Evolutionary conservation across 1,140 invertebrate species (phyloP), one percentile per base, ranked within the genome.

Genomic region (Neodiprion fabricii): DNA sequence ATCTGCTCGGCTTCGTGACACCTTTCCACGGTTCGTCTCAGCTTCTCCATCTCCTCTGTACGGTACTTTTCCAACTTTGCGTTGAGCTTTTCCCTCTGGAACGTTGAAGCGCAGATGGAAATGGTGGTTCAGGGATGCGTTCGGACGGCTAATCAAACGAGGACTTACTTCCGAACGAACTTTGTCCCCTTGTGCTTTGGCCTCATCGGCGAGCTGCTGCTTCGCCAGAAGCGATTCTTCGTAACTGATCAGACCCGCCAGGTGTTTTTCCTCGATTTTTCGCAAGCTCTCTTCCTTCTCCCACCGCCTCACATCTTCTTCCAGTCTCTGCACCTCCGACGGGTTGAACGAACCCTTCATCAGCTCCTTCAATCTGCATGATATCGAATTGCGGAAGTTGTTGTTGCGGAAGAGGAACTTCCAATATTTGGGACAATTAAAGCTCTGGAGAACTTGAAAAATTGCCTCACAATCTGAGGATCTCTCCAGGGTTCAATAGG

Each of bases 141-240:
- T 40, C 5, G 2, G 28, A 40, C 5, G 28, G 5, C 28, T 5
- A 12, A 23, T 69, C n/a, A 12, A 4, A 69, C 4, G 47, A 4
- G 23, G n/a, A 40, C 48, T 50, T 49, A 48, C 49, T 21, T 71
- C 70, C 11, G 7, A 9, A 9, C 70, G 40, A 40, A 71, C 40
- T 7, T 14, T 17, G 48, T 47, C 23, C n/a, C 21, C 70, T 49
- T 71, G 40, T 71, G 10, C 48, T 21, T 71, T 71, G 10, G 48
- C 48, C 48, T 71, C 49, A 4, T 50, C 48, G 7, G 47, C 12
- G 14, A 48, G 21, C 12, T 71, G 21, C 48, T 71, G 70, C 49
- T 71, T 71, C 9, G 70, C 70, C 48, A 71, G 17, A 23, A 71
- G 70, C 9, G 70, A 23, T 21, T 71, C 70, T 49, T 71, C 70